Percentiles rank a stretch among this genome's conserved stretches.
Evolutionary conservation across 2,888 invertebrate genomes (phyloP).

Genomic region (Hybos culiciformis): DNA sequence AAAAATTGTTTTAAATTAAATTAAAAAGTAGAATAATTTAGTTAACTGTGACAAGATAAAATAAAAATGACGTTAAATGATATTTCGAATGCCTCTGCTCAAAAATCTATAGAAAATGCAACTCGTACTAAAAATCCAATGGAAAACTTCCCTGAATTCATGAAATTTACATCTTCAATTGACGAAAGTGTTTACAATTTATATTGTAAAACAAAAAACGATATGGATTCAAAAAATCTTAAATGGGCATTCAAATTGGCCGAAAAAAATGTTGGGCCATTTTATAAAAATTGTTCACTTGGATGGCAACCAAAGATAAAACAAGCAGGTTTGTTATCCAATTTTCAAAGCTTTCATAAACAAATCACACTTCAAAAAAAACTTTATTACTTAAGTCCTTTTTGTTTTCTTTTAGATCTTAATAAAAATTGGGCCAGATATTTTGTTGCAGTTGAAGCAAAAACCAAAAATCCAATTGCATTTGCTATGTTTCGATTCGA

Average conservation of each 20-base stretch:
- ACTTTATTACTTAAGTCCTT: too few species aligned
- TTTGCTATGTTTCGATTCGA: slow-evolving; percentile 65
- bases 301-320: slow-evolving; percentile 56
- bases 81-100: slow-evolving; percentile 23
- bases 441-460: slow-evolving; percentile 40
- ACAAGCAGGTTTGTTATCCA: too few species aligned
- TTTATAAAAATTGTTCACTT: slow-evolving; percentile 31
- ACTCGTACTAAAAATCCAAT: slow-evolving; percentile 28
- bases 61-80: slow-evolving; percentile 14
- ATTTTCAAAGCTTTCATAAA: too few species aligned
- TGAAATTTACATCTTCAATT: slow-evolving; percentile 17
- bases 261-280: slow-evolving; percentile 30
- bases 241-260: slow-evolving; percentile 36
- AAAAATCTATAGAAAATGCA: slow-evolving; percentile 31
- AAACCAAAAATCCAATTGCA: slow-evolving; percentile 41
- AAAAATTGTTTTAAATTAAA: too few species aligned
- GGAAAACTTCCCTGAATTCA: slow-evolving; percentile 21
- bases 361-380: too few species aligned
- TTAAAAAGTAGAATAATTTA: too few species aligned
- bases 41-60: too few species aligned
- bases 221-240: slow-evolving; percentile 27
- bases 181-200: slow-evolving; percentile 14
- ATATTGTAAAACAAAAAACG: slow-evolving; percentile 25
- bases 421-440: slow-evolving; percentile 50
- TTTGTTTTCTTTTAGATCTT: too few species aligned